A percentile compares a stretch with the other conserved stretches of the same genome.
phyloP scores from a whole-genome alignment of 2,888 invertebrate genomes.

The Cataglyphis rosenhaueri region DNA sequence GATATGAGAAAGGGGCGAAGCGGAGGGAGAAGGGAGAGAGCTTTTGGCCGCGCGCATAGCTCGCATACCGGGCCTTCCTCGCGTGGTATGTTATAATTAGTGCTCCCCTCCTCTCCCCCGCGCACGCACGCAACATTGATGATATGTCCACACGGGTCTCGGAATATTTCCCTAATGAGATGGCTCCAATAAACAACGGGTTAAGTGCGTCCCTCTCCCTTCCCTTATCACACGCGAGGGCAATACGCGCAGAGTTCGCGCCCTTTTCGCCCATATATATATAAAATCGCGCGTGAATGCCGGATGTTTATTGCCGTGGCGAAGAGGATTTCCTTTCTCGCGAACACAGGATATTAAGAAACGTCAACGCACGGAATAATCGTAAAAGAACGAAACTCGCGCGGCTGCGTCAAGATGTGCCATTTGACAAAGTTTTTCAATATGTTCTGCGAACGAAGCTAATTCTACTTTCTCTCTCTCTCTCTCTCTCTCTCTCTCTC shows the following conservation, averaged over 20 bases:
- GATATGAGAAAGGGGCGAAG: not conserved
- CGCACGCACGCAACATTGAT: conserved; percentile 74
- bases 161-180: conserved; percentile 77
- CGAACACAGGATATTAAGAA: not conserved
- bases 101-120: conserved; percentile 47
- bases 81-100: conserved; percentile 81
- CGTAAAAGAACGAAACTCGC: not conserved
- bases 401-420: not conserved
- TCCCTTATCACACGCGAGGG: too few species aligned
- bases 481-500: not conserved
- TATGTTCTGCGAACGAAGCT: not conserved
- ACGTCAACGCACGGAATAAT: conserved; percentile 11
- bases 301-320: not conserved
- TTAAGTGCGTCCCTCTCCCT: conserved; percentile 59
- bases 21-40: conserved; percentile 33
- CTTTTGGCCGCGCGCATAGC: conserved; percentile 66
- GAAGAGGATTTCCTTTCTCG: not conserved
- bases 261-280: not conserved
- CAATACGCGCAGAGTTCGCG: not conserved
- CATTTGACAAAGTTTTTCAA: conserved; percentile 9
- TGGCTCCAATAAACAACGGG: conserved; percentile 71
- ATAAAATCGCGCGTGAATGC: not conserved
- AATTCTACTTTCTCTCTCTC: not conserved
- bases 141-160: conserved; percentile 73
- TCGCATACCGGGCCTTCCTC: conserved; percentile 74